phyloP scores from a whole-genome alignment of 2,888 invertebrate genomes.

The Alcis repandata region DNA sequence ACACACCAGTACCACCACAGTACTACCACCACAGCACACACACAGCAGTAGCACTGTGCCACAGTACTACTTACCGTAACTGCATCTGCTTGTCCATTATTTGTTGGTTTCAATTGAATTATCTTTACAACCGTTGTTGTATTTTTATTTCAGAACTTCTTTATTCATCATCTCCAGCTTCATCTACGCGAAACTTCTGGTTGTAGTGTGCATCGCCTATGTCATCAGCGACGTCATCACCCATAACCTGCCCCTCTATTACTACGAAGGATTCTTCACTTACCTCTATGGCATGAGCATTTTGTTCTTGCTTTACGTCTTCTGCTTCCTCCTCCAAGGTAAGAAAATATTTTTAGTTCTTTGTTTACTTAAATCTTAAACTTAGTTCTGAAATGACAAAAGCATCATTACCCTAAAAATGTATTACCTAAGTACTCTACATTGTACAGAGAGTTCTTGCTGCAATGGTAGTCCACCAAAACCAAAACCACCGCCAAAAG shows the following conservation, averaged over 20 bases:
- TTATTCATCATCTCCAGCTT: constrained; percentile 98
- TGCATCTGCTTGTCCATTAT: neutral
- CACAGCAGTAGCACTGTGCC: too few relatives aligned
- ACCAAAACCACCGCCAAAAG: constrained; percentile 88
- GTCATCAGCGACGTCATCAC: constrained; percentile 98
- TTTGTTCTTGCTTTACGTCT: constrained; percentile 96
- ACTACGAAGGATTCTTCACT: constrained; percentile 98
- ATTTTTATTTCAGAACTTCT: constrained; percentile 91
- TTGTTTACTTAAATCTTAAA: neutral
- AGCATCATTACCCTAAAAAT: neutral
- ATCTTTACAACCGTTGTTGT: constrained; percentile 47
- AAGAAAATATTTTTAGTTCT: constrained; percentile 53
- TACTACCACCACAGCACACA: too few relatives aligned
- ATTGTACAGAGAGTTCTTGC: constrained; percentile 91
- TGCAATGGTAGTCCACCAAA: constrained; percentile 91
- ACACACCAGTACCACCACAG: too few relatives aligned
- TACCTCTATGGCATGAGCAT: constrained; percentile 97
- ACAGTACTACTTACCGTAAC: too few relatives aligned
- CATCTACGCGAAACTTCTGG: constrained; percentile 97
- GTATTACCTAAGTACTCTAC: neutral
- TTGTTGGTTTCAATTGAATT: neutral
- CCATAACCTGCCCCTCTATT: constrained; percentile 95
- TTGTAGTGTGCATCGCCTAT: constrained; percentile 97
- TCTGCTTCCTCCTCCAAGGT: constrained; percentile 96
- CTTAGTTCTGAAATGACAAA: too few relatives aligned